phyloP scores from a whole-genome alignment of 1,140 invertebrate species.

The Drosophila kurseongensis region DNA sequence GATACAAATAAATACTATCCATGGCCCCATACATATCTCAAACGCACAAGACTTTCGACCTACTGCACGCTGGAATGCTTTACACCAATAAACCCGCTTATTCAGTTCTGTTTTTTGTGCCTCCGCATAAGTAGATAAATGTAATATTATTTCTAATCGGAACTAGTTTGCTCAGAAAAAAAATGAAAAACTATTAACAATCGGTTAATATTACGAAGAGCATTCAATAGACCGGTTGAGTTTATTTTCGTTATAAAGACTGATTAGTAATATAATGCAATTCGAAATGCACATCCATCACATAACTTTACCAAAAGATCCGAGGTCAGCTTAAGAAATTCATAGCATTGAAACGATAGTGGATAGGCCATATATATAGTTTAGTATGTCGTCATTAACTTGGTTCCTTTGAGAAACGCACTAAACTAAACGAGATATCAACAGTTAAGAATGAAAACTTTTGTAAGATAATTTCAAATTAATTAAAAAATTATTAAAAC shows the following conservation, averaged over 20 bases:
- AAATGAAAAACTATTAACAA: not conserved
- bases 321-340: constrained; percentile 28
- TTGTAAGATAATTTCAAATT: constrained; percentile 78
- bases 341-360: constrained; percentile 55
- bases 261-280: constrained; percentile 73
- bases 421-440: constrained; percentile 61
- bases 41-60: constrained; percentile 54
- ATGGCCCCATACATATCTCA: constrained; percentile 63
- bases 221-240: constrained; percentile 27
- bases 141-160: constrained; percentile 4
- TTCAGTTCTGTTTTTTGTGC: constrained; percentile 17
- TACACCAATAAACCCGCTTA: constrained; percentile 29
- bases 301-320: constrained; percentile 2
- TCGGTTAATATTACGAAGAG: constrained; percentile 7
- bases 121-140: constrained; percentile 30
- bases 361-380: constrained; percentile 56
- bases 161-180: not conserved
- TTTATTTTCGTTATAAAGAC: constrained; percentile 78
- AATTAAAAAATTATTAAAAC: constrained; percentile 51
- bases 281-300: constrained; percentile 33
- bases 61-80: constrained; percentile 20
- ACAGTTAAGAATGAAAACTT: constrained; percentile 57
- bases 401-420: constrained; percentile 77
- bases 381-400: constrained; percentile 61
- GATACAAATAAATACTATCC: constrained; percentile 50